Evolutionary conservation across 2,797 vertebrate species (phyloP).

Genomic region (Platalea minor): DNA sequence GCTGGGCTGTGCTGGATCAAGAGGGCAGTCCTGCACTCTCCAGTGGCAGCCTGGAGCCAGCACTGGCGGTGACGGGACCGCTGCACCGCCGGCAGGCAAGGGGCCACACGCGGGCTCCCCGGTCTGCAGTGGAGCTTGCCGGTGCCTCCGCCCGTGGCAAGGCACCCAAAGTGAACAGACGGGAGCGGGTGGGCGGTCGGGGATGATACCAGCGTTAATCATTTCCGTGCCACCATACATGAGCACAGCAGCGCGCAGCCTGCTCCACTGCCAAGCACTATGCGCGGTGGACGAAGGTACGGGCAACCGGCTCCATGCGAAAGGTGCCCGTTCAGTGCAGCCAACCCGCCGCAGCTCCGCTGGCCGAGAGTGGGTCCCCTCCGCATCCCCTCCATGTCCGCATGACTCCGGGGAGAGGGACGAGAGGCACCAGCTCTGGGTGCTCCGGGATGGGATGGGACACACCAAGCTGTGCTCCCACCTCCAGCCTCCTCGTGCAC

Average conservation of each 20-base stretch:
- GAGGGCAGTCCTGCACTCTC: fast-evolving
- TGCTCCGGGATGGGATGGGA: fast-evolving
- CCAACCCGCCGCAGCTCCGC: fast-evolving
- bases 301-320: fast-evolving
- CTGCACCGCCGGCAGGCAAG: fast-evolving
- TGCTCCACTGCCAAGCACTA: fast-evolving
- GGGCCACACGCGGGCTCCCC: fast-evolving
- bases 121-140: fast-evolving
- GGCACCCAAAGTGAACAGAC: background rate
- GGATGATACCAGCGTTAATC: background rate
- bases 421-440: fast-evolving
- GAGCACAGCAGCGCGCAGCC: background rate
- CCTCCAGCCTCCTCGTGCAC: fast-evolving
- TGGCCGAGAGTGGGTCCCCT: fast-evolving
- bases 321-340: background rate
- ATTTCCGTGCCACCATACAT: background rate
- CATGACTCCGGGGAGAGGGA: fast-evolving
- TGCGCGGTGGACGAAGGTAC: fast-evolving
- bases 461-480: fast-evolving
- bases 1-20: fast-evolving
- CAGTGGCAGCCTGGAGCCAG: background rate
- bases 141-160: background rate
- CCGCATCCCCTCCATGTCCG: too few relatives aligned
- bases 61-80: fast-evolving
- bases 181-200: background rate